Evolutionary conservation across 1,140 invertebrate species (phyloP).

Genomic region (Phymastichus coffea): DNA sequence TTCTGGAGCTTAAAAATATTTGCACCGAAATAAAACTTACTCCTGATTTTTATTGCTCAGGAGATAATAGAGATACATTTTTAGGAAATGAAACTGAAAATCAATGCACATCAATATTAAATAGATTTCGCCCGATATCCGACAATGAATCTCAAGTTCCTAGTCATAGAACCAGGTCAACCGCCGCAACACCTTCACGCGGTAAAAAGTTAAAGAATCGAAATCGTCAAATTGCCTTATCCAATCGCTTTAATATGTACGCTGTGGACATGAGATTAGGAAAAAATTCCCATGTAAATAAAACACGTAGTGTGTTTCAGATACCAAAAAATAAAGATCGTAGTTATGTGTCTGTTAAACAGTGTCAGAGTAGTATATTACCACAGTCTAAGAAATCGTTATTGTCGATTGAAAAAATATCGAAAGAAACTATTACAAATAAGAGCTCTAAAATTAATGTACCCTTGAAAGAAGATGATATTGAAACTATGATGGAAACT

Average conservation of each 20-base stretch:
- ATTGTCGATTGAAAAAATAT: constrained; percentile 19
- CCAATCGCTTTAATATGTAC: constrained; percentile 45
- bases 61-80: constrained; percentile 40
- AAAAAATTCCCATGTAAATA: constrained; percentile 39
- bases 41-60: constrained; percentile 43
- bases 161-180: constrained; percentile 37
- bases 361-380: constrained; percentile 11
- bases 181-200: constrained; percentile 24
- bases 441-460: constrained; percentile 31
- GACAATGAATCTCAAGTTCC: constrained; percentile 41
- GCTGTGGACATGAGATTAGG: constrained; percentile 34
- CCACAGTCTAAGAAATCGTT: constrained; percentile 13
- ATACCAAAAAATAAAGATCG: constrained; percentile 11
- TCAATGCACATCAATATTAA: constrained; percentile 44
- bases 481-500: constrained; percentile 52
- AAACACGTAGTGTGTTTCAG: constrained; percentile 17
- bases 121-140: constrained; percentile 40
- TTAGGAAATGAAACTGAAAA: constrained; percentile 44
- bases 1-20: constrained; percentile 43
- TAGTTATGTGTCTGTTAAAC: constrained; percentile 17
- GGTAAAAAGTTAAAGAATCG: constrained; percentile 36
- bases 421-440: constrained; percentile 26
- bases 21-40: constrained; percentile 45
- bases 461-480: constrained; percentile 48
- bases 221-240: constrained; percentile 26